These are phyloP conservation scores for Oostethus manadensis DNA, from an alignment of 2,113 vertebrate species.

Conservation along the genomic window DNA sequence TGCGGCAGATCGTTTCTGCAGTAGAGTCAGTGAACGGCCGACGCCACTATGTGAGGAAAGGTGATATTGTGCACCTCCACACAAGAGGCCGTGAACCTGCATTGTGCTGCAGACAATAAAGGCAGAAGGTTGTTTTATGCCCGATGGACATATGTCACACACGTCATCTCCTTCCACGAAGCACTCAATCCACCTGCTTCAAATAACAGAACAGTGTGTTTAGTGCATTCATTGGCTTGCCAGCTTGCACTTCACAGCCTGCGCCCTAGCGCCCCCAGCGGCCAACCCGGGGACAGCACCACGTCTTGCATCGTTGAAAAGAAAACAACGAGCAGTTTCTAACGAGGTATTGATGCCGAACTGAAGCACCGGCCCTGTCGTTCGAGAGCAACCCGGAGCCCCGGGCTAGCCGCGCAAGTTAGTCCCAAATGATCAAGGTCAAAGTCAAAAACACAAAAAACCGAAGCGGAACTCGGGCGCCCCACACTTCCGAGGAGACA, in stretches of 20 bases:
- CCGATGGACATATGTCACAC: background rate
- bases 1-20: background rate
- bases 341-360: conserved; percentile 4
- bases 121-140: background rate
- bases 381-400: fast-evolving
- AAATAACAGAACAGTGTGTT: too few species aligned
- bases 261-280: conserved; percentile 16
- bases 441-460: background rate
- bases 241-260: background rate
- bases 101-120: conserved; percentile 7
- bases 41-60: background rate
- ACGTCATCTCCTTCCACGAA: background rate
- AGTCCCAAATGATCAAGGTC: fast-evolving
- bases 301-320: background rate
- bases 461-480: background rate
- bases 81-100: too few species aligned
- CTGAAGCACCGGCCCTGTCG: fast-evolving
- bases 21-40: background rate
- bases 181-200: background rate
- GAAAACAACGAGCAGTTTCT: background rate
- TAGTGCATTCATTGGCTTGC: background rate
- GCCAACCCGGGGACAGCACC: background rate
- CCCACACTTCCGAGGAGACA: background rate
- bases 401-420: fast-evolving
- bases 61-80: background rate